Evolutionary conservation across 2,113 vertebrate genomes (phyloP).

Genomic region (Crotalus horridus): DNA sequence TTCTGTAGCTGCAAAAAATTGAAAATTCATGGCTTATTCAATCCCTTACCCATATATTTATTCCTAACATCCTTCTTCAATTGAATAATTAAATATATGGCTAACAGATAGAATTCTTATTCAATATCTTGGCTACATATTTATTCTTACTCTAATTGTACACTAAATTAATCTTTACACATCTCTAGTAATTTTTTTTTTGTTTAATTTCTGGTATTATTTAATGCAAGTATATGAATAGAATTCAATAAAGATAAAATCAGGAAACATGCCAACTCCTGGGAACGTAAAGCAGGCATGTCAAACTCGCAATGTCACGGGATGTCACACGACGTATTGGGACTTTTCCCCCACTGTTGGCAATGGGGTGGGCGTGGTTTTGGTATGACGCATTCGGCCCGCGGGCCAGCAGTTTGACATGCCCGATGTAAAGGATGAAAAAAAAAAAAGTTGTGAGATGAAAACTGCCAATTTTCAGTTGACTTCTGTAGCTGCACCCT

Average conservation of each 20-base stretch:
- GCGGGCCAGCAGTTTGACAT: too few species aligned
- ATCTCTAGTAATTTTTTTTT: not conserved
- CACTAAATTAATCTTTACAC: not conserved
- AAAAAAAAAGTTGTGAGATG: not conserved
- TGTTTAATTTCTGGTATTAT: not conserved
- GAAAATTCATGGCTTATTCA: not conserved
- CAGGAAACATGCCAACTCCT: not conserved
- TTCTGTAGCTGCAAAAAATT: not conserved
- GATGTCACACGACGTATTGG: rapidly evolving
- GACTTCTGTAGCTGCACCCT: not conserved
- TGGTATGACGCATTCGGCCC: too few species aligned
- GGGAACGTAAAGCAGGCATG: not conserved
- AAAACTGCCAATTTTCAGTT: not conserved
- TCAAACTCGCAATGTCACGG: too few species aligned
- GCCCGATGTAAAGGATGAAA: not conserved
- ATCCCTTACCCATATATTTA: not conserved
- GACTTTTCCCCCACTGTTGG: too few species aligned
- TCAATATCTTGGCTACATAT: not conserved
- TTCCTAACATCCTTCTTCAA: not conserved
- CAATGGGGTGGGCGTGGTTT: too few species aligned
- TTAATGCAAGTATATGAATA: not conserved
- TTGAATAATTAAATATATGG: not conserved
- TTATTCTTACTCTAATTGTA: not conserved
- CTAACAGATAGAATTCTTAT: too few species aligned
- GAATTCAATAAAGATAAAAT: not conserved